Evolutionary conservation across 2,888 invertebrate species (phyloP), one percentile per base, ranked within the genome.

Genomic region (Agrochola lota): DNA sequence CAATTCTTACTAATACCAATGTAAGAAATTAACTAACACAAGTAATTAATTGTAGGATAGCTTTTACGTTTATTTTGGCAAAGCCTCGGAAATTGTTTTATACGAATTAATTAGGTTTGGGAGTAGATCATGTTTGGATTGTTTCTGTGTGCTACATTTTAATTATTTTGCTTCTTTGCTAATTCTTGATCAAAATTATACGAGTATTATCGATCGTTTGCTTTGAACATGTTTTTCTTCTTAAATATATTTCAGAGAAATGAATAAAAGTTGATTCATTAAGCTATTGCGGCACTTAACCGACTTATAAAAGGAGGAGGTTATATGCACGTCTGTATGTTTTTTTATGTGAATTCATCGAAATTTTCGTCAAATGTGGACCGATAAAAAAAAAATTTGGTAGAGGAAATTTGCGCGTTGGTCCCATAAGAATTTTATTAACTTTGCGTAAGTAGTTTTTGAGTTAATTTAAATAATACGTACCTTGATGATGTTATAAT

Each of bases 1-100:
- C 57, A 59, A 71, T 70, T 71, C 57, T 76, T 69, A 74, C 30
- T 81, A 67, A 74, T 49, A 60, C 43, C 43, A 30, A 30, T 20
- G 52, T 26, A 71, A 70, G 72, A 74, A 72, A 83, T 80, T 74
- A 73, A 66, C 62, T 76, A 59, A 52, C 52, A 49, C 20, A 30
- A 63, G 69, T 73, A 80, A 84, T 79, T 76, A 57, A 43, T 68
- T 78, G 12, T 40, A 35, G 7, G 55, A 68, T 71, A 30, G 60
- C 26, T 71, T 35, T 17, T 40, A 60, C 30, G 76, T 35, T 43
- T 59, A 49, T 70, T 69, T 63, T 26, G 52, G 26, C 17, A 20
- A 69, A 55, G 64, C 52, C 55, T 70, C 23, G 57, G 59, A 60
- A 80, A 70, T 80, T 74, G 15, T 40, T 75, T 75, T 78, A 52